Percentiles rank a stretch among this genome's conserved stretches.
phyloP scores from a whole-genome alignment of 1,140 invertebrate species.

The Metaphire vulgaris region DNA sequence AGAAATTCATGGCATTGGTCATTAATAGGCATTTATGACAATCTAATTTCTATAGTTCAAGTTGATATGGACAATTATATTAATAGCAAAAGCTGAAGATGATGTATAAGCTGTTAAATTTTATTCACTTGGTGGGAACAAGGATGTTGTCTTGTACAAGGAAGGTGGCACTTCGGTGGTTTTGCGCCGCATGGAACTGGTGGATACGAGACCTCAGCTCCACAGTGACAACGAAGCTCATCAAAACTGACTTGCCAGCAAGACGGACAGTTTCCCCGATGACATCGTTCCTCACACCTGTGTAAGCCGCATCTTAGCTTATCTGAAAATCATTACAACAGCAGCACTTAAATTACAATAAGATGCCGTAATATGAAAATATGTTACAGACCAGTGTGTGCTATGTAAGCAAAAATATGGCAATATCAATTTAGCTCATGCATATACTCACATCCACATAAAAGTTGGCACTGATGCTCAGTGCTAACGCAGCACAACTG shows the following conservation, averaged over 20 bases:
- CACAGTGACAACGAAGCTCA: conserved; percentile 86
- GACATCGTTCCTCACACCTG: conserved; percentile 79
- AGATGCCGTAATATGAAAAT: no score
- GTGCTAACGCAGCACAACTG: conserved; percentile 62
- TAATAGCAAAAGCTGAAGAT: no score
- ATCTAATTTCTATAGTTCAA: no score
- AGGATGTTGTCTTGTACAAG: conserved; percentile 67
- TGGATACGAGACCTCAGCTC: conserved; percentile 72
- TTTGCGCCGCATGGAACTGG: conserved; percentile 84
- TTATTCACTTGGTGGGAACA: conserved; percentile 69
- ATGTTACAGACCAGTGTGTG: no score
- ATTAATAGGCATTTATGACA: no score
- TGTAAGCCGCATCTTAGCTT: conserved; percentile 76
- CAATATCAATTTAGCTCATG: no score
- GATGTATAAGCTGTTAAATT: no score
- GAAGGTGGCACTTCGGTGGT: conserved; percentile 68
- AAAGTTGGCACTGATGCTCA: not conserved
- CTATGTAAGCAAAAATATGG: no score
- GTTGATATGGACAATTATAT: no score
- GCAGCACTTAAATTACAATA: no score
- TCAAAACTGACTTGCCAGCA: conserved; percentile 81
- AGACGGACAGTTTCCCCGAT: conserved; percentile 75
- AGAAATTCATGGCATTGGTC: no score
- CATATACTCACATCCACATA: conserved; percentile 12
- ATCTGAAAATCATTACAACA: conserved; percentile 11